Conservation (phyloP, 2,888 invertebrate species). For the Dastarcus helophoroides region DNA sequence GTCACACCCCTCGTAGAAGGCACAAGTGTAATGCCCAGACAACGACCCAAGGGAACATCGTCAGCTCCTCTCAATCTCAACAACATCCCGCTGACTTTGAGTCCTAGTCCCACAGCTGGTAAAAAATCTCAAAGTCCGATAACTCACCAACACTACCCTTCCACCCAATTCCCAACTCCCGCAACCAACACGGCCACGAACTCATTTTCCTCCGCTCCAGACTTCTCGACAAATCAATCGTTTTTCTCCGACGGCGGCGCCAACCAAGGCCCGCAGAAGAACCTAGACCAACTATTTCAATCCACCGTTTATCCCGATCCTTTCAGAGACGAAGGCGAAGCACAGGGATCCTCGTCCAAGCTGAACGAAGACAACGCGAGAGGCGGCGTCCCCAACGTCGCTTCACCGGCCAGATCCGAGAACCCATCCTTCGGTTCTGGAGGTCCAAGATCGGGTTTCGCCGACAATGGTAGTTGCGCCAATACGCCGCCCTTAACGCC, state of each 20-base stretch:
- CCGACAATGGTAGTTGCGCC: slow-evolving; percentile 21
- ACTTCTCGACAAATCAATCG: too few relatives aligned
- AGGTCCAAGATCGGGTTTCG: slow-evolving; percentile 7
- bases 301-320: slow-evolving; percentile 59
- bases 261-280: slow-evolving; percentile 7
- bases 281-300: slow-evolving; percentile 50
- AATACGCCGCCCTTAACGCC: slow-evolving; percentile 34
- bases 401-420: too few relatives aligned
- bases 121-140: slow-evolving; percentile 35
- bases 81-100: slow-evolving; percentile 41
- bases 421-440: slow-evolving; percentile 1
- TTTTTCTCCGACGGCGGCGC: too few relatives aligned
- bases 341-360: not conserved
- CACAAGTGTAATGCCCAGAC: slow-evolving; percentile 73
- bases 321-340: slow-evolving; percentile 47
- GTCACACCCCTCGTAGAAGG: slow-evolving; percentile 47
- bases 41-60: slow-evolving; percentile 61
- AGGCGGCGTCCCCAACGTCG: not conserved
- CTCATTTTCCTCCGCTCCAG: too few relatives aligned
- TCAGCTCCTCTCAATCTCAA: slow-evolving; percentile 35
- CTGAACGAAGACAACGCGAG: not conserved
- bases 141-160: slow-evolving; percentile 17
- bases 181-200: slow-evolving; percentile 13
- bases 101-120: slow-evolving; percentile 41
- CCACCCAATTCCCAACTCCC: slow-evolving; percentile 14